A percentile compares a stretch with the other conserved stretches of the same genome.
Evolutionary conservation across 2,888 invertebrate species (phyloP).

Genomic region (Abrostola tripartita): DNA sequence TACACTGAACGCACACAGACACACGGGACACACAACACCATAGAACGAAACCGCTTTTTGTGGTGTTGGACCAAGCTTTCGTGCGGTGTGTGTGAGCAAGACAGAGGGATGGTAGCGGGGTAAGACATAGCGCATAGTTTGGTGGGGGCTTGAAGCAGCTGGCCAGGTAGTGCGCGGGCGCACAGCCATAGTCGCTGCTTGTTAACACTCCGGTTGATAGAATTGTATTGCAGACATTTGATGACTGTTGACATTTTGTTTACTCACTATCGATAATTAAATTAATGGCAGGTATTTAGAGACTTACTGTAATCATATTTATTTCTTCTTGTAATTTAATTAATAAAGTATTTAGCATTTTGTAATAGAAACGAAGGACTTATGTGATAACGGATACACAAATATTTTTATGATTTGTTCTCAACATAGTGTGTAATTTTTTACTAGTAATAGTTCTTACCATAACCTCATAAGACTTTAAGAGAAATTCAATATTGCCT

Average conservation of each 20-base stretch:
- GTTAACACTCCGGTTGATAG: constrained; percentile 83
- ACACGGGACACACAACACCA: constrained; percentile 70
- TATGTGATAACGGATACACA: too few relatives aligned
- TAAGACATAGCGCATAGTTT: constrained; percentile 70
- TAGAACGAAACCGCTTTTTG: constrained; percentile 85
- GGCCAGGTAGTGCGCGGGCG: constrained; percentile 85
- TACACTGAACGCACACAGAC: constrained; percentile 79
- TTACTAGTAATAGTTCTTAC: too few relatives aligned
- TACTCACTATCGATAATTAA: constrained; percentile 65
- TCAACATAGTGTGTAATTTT: too few relatives aligned
- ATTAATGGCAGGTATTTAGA: constrained; percentile 53
- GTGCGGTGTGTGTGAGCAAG: constrained; percentile 75
- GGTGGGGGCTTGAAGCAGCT: constrained; percentile 85
- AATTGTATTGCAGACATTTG: constrained; percentile 78
- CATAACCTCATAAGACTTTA: too few relatives aligned
- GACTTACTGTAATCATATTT: constrained; percentile 18
- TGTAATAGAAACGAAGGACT: too few relatives aligned
- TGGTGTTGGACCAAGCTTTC: constrained; percentile 79
- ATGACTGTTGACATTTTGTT: constrained; percentile 72
- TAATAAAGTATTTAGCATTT: neutral
- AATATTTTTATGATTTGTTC: too few relatives aligned
- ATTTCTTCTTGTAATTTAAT: neutral
- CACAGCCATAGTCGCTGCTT: constrained; percentile 83
- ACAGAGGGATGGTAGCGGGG: constrained; percentile 80
- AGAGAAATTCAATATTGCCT: too few relatives aligned